Evolutionary conservation across 2,797 vertebrate genomes (phyloP).

Genomic region (Schizopygopsis pylzovi): DNA sequence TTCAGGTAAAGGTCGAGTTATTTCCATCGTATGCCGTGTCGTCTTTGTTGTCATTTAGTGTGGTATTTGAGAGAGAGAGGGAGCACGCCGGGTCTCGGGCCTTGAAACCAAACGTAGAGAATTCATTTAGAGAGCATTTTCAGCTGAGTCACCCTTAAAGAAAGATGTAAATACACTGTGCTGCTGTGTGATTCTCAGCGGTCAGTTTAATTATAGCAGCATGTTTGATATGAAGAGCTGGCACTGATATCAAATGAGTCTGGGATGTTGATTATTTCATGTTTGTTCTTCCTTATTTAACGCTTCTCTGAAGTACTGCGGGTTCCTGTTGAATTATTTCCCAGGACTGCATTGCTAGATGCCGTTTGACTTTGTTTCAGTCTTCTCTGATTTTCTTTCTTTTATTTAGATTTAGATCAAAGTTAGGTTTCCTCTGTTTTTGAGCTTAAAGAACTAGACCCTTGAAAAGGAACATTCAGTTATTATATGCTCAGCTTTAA

Average conservation of each 20-base stretch:
- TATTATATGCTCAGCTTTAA: background rate
- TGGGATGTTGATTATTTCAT: constrained; percentile 34
- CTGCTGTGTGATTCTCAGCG: background rate
- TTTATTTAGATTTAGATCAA: background rate
- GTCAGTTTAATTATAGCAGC: constrained; percentile 18
- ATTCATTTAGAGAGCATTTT: constrained; percentile 34
- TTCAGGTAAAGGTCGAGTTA: constrained; percentile 45
- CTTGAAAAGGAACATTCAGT: background rate
- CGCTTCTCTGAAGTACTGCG: background rate
- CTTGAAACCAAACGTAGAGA: constrained; percentile 1
- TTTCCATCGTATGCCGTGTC: constrained; percentile 3
- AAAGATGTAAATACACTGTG: constrained; percentile 20
- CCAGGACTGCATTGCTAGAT: background rate
- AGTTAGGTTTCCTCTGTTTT: background rate
- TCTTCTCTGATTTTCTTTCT: background rate
- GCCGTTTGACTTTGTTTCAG: background rate
- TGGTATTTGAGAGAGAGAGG: constrained; percentile 2
- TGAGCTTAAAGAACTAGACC: background rate
- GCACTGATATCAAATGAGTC: background rate
- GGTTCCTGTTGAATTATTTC: constrained; percentile 17
- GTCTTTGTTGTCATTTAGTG: constrained; percentile 11
- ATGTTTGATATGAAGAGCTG: background rate
- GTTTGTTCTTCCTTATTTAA: constrained; percentile 14
- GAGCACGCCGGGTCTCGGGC: background rate
- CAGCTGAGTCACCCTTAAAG: constrained; percentile 13